Evolutionary conservation across 2,888 invertebrate species (phyloP).

Genomic region (Cantharis rustica): DNA sequence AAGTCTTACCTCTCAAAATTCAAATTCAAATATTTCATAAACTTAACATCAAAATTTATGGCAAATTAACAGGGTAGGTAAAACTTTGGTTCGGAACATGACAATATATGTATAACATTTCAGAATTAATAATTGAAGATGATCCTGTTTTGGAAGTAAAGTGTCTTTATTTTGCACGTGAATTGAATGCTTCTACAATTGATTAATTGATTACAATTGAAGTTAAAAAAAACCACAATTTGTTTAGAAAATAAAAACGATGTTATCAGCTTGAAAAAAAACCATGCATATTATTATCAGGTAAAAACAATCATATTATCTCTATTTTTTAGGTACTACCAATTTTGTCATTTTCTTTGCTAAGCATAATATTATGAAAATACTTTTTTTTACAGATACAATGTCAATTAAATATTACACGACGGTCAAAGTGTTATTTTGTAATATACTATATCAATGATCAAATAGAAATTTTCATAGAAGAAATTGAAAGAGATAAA

Average conservation of each 20-base stretch:
- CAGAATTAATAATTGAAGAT: conserved; percentile 3
- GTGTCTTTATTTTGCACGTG: background rate
- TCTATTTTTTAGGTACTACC: too few species aligned
- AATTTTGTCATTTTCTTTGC: too few species aligned
- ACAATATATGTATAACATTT: too few species aligned
- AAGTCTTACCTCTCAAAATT: too few species aligned
- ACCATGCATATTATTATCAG: conserved; percentile 8
- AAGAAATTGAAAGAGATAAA: conserved; percentile 1
- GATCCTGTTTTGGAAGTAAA: conserved; percentile 11
- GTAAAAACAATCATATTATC: background rate
- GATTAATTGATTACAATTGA: background rate
- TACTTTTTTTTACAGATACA: conserved; percentile 3
- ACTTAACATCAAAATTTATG: too few species aligned
- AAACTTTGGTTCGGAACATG: too few species aligned
- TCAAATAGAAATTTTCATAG: background rate
- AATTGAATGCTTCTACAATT: background rate
- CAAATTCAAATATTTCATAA: too few species aligned
- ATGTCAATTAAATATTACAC: conserved; percentile 2
- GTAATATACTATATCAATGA: background rate
- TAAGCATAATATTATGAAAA: background rate
- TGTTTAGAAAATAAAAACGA: conserved; percentile 3
- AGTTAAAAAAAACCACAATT: background rate
- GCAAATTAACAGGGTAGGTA: too few species aligned
- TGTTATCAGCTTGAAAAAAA: conserved; percentile 2
- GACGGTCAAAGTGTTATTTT: conserved; percentile 1